Base-by-base conservation (phyloP, 2,113 vertebrate genomes). In the Poeciliopsis prolifica region DNA sequence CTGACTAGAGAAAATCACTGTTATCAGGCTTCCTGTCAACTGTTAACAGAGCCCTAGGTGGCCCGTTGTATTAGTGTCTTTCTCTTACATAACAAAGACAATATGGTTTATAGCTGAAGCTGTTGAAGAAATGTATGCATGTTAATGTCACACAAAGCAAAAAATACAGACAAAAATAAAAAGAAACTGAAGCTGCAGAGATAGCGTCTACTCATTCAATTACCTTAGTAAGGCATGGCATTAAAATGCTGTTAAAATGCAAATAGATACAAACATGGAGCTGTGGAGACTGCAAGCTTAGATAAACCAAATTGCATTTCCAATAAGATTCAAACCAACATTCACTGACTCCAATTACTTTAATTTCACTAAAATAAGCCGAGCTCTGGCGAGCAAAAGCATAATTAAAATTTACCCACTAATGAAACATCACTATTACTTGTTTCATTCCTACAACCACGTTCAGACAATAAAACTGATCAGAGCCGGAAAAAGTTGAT, bases 1-100 rank as follows among this genome's bases (percentile, higher is more conserved):
- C 87, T 88, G 88, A 90, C 90, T 90, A 78, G 80, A 91, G 91
- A 85, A 91, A 91, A 92, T 90, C 81, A 92, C 89, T 89, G 83
- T 91, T 88, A 92, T 92, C 90, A 91, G 75, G 75, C 69, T 63
- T 81, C 78, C 75, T 81, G 88, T 90, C 89, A 88, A 87, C 87
- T 84, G 88, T 84, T 91, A 88, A 88, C 75, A 77, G 77, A 88
- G 73, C 77, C 64, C 75, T 78, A 8, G 72, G 89, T 88, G 83
- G 78, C 79, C 78, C 68, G 77, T 61, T 82, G 86, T 77, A 85
- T 76, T 72, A 71, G 71, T 79, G 77, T 29, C 68, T 64, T 79
- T 75, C 65, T 83, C 77, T 81, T 75, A 71, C 68, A 76, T 71
- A 87, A 82, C 80, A 82, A 81, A 85, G 81, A 84, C 70, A 51